These are phyloP conservation scores for Notothenia coriiceps DNA, from an alignment of 2,113 vertebrate genomes.

Conservation along the genomic window DNA sequence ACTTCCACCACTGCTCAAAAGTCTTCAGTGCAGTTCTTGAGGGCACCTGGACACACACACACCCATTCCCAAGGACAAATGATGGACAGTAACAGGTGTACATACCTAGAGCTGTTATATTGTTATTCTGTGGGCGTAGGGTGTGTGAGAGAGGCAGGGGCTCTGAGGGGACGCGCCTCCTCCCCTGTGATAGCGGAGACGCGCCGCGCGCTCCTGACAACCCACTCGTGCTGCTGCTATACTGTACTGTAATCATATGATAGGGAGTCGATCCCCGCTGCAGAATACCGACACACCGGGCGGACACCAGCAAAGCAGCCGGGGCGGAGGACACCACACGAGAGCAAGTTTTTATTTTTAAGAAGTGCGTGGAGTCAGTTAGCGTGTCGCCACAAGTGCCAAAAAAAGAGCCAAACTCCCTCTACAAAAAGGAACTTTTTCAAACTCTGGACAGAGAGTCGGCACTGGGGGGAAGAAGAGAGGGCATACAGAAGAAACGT, in stretches of 20 bases:
- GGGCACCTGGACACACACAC: background rate
- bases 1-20: too few species aligned
- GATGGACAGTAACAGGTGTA: constrained; percentile 74
- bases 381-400: constrained; percentile 18
- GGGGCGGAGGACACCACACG: constrained; percentile 27
- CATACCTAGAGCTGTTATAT: constrained; percentile 63
- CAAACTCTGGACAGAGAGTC: constrained; percentile 58
- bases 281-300: constrained; percentile 67
- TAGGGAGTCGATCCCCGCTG: constrained; percentile 59
- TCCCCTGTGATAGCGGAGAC: constrained; percentile 45
- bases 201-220: constrained; percentile 70
- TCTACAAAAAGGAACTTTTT: constrained; percentile 53
- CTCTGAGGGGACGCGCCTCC: constrained; percentile 49
- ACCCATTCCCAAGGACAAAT: constrained; percentile 16
- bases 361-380: constrained; percentile 29
- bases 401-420: constrained; percentile 28
- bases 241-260: constrained; percentile 83
- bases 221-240: constrained; percentile 62
- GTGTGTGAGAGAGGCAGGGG: constrained; percentile 20
- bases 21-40: too few species aligned
- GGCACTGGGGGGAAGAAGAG: constrained; percentile 33
- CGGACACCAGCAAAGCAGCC: constrained; percentile 47
- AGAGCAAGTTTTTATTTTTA: background rate
- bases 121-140: constrained; percentile 37
- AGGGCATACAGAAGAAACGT: constrained; percentile 13